A percentile compares a stretch with the other conserved stretches of the same genome.
Evolutionary conservation across 2,888 invertebrate genomes (phyloP).

Genomic region (Drosophila austrosaltans): DNA sequence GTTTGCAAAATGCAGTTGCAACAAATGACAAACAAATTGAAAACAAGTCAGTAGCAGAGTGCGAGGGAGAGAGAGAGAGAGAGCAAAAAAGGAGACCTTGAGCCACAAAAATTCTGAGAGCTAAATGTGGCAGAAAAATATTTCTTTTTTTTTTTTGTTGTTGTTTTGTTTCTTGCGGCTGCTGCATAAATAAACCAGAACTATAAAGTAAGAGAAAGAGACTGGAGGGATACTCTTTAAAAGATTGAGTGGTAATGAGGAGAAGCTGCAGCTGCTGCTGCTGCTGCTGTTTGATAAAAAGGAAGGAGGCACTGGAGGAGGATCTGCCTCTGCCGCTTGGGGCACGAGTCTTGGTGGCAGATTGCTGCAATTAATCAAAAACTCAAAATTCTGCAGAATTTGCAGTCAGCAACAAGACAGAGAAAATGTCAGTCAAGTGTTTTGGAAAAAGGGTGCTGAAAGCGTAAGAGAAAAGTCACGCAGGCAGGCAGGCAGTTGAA

Average conservation of each 20-base stretch:
- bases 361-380: conserved; percentile 57
- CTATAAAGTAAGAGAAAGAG: neutral
- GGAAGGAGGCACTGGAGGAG: conserved; percentile 16
- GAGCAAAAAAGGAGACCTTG: conserved; percentile 47
- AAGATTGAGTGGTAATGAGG: conserved; percentile 55
- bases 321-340: conserved; percentile 29
- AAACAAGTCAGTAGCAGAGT: conserved; percentile 31
- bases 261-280: neutral
- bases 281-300: neutral
- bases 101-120: conserved; percentile 49
- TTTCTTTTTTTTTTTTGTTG: neutral
- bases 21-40: conserved; percentile 48
- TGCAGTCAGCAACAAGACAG: conserved; percentile 38
- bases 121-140: conserved; percentile 55
- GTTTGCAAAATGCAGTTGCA: conserved; percentile 43
- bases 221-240: conserved; percentile 21
- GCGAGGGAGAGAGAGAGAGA: neutral
- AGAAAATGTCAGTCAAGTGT: conserved; percentile 36
- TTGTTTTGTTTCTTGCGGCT: conserved; percentile 16
- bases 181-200: conserved; percentile 46
- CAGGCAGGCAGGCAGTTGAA: too few relatives aligned
- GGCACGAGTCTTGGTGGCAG: conserved; percentile 37
- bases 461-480: neutral
- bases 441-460: neutral
- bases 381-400: conserved; percentile 51